phyloP scores from a whole-genome alignment of 1,140 invertebrate species.

The Drosophila arizonae region DNA sequence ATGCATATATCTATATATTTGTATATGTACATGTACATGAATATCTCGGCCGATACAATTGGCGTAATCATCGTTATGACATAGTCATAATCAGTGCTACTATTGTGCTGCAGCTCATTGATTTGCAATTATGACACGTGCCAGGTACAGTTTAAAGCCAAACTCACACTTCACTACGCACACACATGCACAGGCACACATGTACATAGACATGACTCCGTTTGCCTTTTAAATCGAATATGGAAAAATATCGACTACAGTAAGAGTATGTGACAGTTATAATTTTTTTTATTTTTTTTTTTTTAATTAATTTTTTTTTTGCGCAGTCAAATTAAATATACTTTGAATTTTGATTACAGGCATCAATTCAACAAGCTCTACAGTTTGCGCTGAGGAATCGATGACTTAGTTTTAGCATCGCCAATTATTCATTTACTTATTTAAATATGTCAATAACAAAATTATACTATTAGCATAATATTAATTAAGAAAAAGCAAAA shows the following conservation, averaged over 20 bases:
- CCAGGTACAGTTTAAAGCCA: slow-evolving; percentile 41
- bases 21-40: slow-evolving; percentile 30
- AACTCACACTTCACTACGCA: not conserved
- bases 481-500: no score
- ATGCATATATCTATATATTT: not conserved
- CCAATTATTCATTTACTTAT: no score
- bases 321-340: slow-evolving; percentile 28
- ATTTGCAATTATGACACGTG: slow-evolving; percentile 79
- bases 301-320: slow-evolving; percentile 5
- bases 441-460: no score
- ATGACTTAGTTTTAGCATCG: not conserved
- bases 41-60: slow-evolving; percentile 51
- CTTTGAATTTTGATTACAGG: slow-evolving; percentile 27
- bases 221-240: not conserved
- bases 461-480: no score
- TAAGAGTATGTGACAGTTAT: not conserved
- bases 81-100: slow-evolving; percentile 73
- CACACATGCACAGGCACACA: no score
- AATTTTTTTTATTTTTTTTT: no score
- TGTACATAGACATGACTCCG: no score
- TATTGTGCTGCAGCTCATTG: slow-evolving; percentile 77
- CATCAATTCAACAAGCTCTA: slow-evolving; percentile 32
- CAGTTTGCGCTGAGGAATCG: not conserved
- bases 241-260: not conserved
- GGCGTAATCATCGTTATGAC: slow-evolving; percentile 76